phyloP scores from a whole-genome alignment of 2,888 invertebrate genomes.

The Agonopterix heracliana region DNA sequence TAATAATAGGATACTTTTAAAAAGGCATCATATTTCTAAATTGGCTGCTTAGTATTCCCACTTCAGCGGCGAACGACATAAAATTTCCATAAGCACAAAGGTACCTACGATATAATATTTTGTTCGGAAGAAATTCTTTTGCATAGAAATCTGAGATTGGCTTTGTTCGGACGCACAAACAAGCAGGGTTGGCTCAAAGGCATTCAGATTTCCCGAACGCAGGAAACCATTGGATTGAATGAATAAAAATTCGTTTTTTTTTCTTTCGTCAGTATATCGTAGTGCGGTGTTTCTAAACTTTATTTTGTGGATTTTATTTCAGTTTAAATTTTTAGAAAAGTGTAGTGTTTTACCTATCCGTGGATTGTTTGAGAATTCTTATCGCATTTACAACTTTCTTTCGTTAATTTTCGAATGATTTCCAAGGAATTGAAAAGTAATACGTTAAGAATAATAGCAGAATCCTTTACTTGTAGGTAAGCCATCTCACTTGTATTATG shows the following conservation, averaged over 20 bases:
- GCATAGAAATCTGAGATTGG: slow-evolving; percentile 60
- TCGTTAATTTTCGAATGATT: too few relatives aligned
- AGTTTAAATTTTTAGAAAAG: background rate
- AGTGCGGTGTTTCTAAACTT: background rate
- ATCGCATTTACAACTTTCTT: too few relatives aligned
- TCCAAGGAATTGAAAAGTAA: too few relatives aligned
- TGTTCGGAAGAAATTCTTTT: slow-evolving; percentile 47
- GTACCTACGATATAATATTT: slow-evolving; percentile 52
- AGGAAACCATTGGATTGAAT: slow-evolving; percentile 35
- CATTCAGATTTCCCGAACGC: slow-evolving; percentile 31
- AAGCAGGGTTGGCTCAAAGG: slow-evolving; percentile 52
- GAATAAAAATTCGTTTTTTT: slow-evolving; percentile 24
- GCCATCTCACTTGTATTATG: too few relatives aligned
- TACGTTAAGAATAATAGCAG: too few relatives aligned
- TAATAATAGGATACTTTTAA: slow-evolving; percentile 21
- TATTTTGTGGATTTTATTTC: background rate
- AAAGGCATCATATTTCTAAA: slow-evolving; percentile 30
- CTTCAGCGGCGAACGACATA: slow-evolving; percentile 29
- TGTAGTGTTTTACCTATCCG: too few relatives aligned
- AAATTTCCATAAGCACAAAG: slow-evolving; percentile 58
- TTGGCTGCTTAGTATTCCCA: slow-evolving; percentile 37
- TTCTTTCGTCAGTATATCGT: slow-evolving; percentile 2
- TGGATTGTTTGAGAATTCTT: too few relatives aligned
- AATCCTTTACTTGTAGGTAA: too few relatives aligned
- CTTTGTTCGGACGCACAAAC: slow-evolving; percentile 60